These are phyloP conservation scores for Larimichthys crocea DNA, from an alignment of 2,113 vertebrate genomes.

Conservation along the genomic window DNA sequence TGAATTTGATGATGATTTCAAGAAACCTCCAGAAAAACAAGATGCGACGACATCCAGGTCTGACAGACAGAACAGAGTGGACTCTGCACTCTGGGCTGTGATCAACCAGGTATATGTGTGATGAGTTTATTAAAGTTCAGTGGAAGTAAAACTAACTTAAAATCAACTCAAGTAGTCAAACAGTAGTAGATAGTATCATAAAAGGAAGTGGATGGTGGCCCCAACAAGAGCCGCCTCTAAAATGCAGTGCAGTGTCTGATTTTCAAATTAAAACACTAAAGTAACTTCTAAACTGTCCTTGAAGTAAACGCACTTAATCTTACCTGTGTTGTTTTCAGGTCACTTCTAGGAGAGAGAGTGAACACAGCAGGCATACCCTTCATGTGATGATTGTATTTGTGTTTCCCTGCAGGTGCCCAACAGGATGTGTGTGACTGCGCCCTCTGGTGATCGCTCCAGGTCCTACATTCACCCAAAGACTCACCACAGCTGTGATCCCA, in stretches of 20 bases:
- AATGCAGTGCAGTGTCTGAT: not conserved
- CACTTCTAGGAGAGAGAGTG: not conserved
- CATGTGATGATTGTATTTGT: no score
- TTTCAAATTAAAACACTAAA: not conserved
- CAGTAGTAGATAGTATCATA: no score
- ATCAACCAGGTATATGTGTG: constrained; percentile 1
- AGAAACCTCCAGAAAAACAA: not conserved
- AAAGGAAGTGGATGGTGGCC: no score
- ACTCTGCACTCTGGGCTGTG: constrained; percentile 6
- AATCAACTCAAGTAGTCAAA: no score
- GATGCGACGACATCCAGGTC: not conserved
- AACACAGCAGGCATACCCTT: not conserved
- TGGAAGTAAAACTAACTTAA: no score
- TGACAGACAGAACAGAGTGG: not conserved
- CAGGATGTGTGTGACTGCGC: constrained; percentile 76
- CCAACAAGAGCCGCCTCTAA: no score
- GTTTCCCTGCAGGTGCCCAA: constrained; percentile 53
- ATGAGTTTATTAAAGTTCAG: not conserved
- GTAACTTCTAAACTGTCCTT: not conserved
- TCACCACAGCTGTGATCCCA: constrained; percentile 22
- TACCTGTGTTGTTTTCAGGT: not conserved
- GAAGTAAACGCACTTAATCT: not conserved
- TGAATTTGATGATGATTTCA: not conserved
- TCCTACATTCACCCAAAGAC: constrained; percentile 74
- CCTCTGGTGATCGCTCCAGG: constrained; percentile 75